Conservation (phyloP, 1,140 invertebrate species). For the Aporrectodea caliginosa region DNA sequence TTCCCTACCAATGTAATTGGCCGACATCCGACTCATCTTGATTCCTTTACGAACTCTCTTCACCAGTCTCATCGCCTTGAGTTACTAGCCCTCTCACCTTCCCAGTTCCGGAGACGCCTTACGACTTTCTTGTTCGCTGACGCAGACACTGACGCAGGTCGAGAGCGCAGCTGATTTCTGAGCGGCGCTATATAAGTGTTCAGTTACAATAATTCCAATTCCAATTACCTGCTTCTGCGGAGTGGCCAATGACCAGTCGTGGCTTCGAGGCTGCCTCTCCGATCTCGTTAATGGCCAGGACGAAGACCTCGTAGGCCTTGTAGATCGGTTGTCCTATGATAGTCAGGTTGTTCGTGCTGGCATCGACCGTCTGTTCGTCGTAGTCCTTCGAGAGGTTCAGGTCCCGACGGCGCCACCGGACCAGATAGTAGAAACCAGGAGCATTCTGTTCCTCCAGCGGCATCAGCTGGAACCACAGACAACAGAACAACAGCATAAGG, state of each 20-base stretch:
- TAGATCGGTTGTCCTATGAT: slow-evolving; percentile 58
- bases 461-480: slow-evolving; percentile 23
- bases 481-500: too few relatives aligned
- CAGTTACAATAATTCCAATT: too few relatives aligned
- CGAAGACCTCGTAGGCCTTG: slow-evolving; percentile 83
- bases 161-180: too few relatives aligned
- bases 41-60: too few relatives aligned
- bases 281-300: slow-evolving; percentile 81
- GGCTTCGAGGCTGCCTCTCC: slow-evolving; percentile 77
- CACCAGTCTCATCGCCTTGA: too few relatives aligned
- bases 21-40: too few relatives aligned
- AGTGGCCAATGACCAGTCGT: slow-evolving; percentile 78
- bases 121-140: too few relatives aligned
- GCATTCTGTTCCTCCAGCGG: slow-evolving; percentile 24
- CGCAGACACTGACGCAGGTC: too few relatives aligned
- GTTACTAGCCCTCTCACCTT: too few relatives aligned
- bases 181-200: too few relatives aligned
- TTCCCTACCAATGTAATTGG: too few relatives aligned
- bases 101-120: too few relatives aligned
- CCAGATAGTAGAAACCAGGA: slow-evolving; percentile 30
- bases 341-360: slow-evolving; percentile 6
- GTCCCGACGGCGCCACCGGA: slow-evolving; percentile 16
- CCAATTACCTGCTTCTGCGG: slow-evolving; percentile 71
- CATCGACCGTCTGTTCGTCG: slow-evolving; percentile 15
- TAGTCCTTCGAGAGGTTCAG: slow-evolving; percentile 8